Percentiles rank a stretch among this genome's conserved stretches.
Conservation (phyloP, 2,113 vertebrate species). For the Lynx canadensis region DNA sequence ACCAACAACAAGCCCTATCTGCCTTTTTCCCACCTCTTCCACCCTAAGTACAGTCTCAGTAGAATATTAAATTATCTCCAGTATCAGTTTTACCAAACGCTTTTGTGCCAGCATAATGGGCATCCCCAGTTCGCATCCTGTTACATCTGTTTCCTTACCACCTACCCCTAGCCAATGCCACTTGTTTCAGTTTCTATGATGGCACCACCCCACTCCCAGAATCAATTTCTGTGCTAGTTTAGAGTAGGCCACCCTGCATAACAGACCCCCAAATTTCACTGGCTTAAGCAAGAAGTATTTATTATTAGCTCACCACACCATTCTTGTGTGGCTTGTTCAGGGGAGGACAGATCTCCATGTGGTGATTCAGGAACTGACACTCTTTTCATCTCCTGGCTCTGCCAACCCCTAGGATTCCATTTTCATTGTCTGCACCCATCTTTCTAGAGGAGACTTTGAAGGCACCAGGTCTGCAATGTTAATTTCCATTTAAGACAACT, state of each 20-base stretch:
- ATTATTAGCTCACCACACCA: background rate
- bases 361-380: background rate
- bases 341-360: background rate
- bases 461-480: background rate
- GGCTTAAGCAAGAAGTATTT: background rate
- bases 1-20: background rate
- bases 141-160: background rate
- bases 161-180: background rate
- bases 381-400: background rate
- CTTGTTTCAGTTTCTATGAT: background rate
- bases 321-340: background rate
- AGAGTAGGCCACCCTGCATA: background rate
- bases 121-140: background rate
- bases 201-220: background rate
- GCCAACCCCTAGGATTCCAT: background rate
- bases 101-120: background rate
- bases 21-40: background rate
- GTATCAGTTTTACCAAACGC: background rate
- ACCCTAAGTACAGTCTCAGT: background rate
- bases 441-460: background rate
- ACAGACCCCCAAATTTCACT: background rate
- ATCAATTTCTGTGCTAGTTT: background rate
- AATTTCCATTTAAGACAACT: background rate
- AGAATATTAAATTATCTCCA: background rate
- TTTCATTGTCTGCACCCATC: background rate